A percentile compares a stretch with the other conserved stretches of the same genome.
phyloP scores from a whole-genome alignment of 2,888 invertebrate species.

The Caenorhabditis sp. region DNA sequence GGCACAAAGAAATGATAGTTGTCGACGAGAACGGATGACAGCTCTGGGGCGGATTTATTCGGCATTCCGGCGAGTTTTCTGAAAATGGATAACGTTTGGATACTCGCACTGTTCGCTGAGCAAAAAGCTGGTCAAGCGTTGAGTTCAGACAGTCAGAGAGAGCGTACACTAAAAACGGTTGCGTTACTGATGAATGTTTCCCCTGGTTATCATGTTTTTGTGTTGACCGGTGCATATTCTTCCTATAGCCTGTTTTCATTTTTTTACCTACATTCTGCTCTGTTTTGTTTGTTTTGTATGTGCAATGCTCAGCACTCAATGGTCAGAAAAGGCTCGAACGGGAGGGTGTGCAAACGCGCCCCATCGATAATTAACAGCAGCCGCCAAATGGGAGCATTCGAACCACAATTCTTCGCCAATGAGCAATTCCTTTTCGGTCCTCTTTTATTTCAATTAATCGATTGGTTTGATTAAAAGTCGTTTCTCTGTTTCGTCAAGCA shows the following conservation, averaged over 20 bases:
- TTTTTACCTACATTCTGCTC: not conserved
- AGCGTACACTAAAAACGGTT: too few species aligned
- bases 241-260: not conserved
- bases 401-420: not conserved
- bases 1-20: not conserved
- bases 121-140: too few species aligned
- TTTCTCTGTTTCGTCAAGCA: too few species aligned
- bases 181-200: too few species aligned
- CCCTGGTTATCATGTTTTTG: too few species aligned
- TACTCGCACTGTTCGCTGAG: too few species aligned
- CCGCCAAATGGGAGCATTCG: conserved; percentile 30
- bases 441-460: not conserved
- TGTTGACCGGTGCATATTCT: not conserved
- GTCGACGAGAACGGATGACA: not conserved
- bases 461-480: too few species aligned
- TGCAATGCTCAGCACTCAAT: not conserved
- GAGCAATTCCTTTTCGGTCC: not conserved
- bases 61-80: not conserved
- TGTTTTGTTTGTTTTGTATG: not conserved
- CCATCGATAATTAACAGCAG: conserved; percentile 9
- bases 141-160: too few species aligned
- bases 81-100: too few species aligned
- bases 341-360: conserved; percentile 20
- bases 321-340: not conserved
- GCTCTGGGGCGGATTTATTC: not conserved